These are phyloP conservation scores for Dinomys branickii DNA, from an alignment of 2,113 vertebrate species.

Conservation along the genomic window DNA sequence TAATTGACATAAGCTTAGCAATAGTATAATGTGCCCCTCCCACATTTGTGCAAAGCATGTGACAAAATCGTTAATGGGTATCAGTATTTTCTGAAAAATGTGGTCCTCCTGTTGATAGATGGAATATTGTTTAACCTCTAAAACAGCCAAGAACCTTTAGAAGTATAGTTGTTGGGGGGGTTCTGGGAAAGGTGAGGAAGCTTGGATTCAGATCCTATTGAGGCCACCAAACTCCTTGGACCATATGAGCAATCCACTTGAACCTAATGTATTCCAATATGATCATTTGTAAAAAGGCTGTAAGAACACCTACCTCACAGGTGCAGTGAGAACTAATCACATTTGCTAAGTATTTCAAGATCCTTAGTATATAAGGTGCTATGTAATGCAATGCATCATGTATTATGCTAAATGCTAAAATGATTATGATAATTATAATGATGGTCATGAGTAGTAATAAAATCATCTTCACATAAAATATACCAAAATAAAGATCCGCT, in stretches of 20 bases:
- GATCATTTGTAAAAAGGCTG: conserved; percentile 60
- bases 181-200: background rate
- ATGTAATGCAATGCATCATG: conserved; percentile 36
- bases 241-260: background rate
- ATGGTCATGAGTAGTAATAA: conserved; percentile 26
- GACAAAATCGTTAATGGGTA: background rate
- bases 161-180: background rate
- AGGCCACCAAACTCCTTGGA: background rate
- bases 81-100: conserved; percentile 41
- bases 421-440: background rate
- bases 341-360: conserved; percentile 70
- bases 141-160: background rate
- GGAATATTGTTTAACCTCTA: background rate
- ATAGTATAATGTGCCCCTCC: background rate
- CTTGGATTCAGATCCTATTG: background rate
- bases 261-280: conserved; percentile 50
- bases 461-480: conserved; percentile 32
- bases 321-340: conserved; percentile 69
- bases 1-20: conserved; percentile 54
- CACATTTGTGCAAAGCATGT: conserved; percentile 24
- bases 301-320: conserved; percentile 72
- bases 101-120: background rate
- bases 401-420: conserved; percentile 67
- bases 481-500: conserved; percentile 47
- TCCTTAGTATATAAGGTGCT: conserved; percentile 78